These are phyloP conservation scores for Cyclophora punctaria DNA, from an alignment of 2,888 invertebrate genomes.

Conservation along the genomic window DNA sequence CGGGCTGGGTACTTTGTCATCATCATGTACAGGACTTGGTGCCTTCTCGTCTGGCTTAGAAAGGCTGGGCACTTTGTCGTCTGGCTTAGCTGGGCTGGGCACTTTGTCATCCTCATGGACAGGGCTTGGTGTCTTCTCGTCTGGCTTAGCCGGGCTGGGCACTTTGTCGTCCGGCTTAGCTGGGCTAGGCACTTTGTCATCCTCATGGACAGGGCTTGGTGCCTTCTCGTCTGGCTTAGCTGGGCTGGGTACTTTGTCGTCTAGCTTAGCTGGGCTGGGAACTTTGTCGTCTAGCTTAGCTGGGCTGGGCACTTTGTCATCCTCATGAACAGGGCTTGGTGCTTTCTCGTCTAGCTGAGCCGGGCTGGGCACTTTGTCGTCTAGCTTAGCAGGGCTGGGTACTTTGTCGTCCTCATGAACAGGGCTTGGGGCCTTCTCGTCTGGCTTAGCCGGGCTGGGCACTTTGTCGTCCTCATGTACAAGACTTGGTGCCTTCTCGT, in stretches of 20 bases:
- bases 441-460: constrained; percentile 1
- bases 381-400: constrained; percentile 2
- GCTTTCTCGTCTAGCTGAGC: background rate
- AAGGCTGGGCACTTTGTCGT: no score
- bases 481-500: background rate
- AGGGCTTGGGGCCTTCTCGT: constrained; percentile 1
- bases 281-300: background rate
- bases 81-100: background rate
- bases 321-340: constrained; percentile 1
- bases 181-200: constrained; percentile 12
- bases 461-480: constrained; percentile 5
- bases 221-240: constrained; percentile 2
- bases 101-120: no score
- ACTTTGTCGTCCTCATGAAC: background rate
- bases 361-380: constrained; percentile 2
- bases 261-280: no score
- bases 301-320: constrained; percentile 2
- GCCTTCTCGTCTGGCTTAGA: constrained; percentile 1
- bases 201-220: constrained; percentile 3
- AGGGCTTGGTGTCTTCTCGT: background rate
- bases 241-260: constrained; percentile 11
- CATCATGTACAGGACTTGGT: constrained; percentile 1
- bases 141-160: constrained; percentile 3
- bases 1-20: background rate
- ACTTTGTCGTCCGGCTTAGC: background rate